phyloP scores from a whole-genome alignment of 2,888 invertebrate genomes.

The Saturnia japonica region DNA sequence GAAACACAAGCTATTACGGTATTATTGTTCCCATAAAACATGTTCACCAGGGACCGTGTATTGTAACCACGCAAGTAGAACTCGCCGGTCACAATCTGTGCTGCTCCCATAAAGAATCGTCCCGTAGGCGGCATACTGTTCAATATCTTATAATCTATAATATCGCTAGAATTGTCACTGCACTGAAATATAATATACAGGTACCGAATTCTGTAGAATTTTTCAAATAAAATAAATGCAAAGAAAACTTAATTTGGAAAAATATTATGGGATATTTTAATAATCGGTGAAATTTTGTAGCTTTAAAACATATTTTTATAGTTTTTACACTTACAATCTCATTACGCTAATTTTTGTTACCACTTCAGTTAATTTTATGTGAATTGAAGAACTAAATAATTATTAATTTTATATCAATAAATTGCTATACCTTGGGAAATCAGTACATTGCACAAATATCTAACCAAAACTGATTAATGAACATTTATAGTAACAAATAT shows the following conservation, averaged over 20 bases:
- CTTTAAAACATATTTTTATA: background rate
- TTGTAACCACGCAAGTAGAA: slow-evolving; percentile 39
- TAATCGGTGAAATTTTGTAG: no score
- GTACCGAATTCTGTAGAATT: background rate
- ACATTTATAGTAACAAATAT: background rate
- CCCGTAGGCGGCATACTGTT: slow-evolving; percentile 51
- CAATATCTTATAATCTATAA: slow-evolving; percentile 27
- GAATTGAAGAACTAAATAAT: no score
- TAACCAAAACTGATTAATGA: background rate
- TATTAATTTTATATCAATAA: background rate
- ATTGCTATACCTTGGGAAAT: background rate
- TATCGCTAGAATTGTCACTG: background rate
- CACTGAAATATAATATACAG: slow-evolving; percentile 2
- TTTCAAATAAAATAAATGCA: background rate
- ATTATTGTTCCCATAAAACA: slow-evolving; percentile 53
- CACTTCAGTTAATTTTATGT: background rate
- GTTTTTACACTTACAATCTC: no score
- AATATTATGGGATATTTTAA: background rate
- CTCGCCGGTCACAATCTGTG: slow-evolving; percentile 40
- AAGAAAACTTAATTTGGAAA: background rate
- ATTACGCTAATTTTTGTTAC: background rate
- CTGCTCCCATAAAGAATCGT: slow-evolving; percentile 51
- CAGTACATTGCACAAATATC: background rate
- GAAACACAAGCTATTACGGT: slow-evolving; percentile 47
- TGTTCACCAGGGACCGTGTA: slow-evolving; percentile 33